These are phyloP conservation scores for Minunthozetes semirufus DNA, from an alignment of 2,888 invertebrate species.

Conservation along the genomic window DNA sequence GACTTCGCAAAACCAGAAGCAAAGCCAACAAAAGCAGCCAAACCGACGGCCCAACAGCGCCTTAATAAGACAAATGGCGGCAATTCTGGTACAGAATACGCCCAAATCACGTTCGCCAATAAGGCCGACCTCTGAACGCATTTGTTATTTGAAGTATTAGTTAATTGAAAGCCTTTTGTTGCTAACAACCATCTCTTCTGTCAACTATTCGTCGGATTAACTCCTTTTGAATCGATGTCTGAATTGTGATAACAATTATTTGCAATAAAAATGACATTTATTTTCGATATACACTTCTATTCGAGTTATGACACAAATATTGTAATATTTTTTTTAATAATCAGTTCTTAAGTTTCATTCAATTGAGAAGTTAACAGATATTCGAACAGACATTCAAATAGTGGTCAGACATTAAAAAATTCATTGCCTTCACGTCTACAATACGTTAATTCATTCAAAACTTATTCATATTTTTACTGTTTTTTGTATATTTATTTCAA, in stretches of 20 bases:
- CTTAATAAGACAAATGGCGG: not conserved
- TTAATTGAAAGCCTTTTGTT: not conserved
- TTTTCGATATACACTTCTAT: not conserved
- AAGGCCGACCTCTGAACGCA: constrained; percentile 34
- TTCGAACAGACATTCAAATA: not conserved
- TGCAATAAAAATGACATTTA: constrained; percentile 14
- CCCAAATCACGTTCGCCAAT: constrained; percentile 31
- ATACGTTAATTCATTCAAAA: no score
- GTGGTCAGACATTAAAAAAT: not conserved
- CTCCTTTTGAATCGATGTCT: constrained; percentile 3
- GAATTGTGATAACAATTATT: constrained; percentile 17
- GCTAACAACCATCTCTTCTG: not conserved
- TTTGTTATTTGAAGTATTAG: constrained; percentile 6
- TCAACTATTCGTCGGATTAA: not conserved
- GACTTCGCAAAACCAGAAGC: constrained; percentile 24
- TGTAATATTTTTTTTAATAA: not conserved
- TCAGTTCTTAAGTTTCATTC: not conserved
- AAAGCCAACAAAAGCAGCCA: constrained; percentile 13
- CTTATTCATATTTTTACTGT: no score
- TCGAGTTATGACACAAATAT: not conserved
- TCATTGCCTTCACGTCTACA: not conserved
- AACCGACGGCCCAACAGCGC: constrained; percentile 19
- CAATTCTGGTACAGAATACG: constrained; percentile 32
- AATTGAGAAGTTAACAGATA: not conserved
- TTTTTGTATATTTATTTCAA: no score